These are phyloP conservation scores for Himalopsyche phryganea DNA, from an alignment of 1,140 invertebrate species.

Conservation along the genomic window DNA sequence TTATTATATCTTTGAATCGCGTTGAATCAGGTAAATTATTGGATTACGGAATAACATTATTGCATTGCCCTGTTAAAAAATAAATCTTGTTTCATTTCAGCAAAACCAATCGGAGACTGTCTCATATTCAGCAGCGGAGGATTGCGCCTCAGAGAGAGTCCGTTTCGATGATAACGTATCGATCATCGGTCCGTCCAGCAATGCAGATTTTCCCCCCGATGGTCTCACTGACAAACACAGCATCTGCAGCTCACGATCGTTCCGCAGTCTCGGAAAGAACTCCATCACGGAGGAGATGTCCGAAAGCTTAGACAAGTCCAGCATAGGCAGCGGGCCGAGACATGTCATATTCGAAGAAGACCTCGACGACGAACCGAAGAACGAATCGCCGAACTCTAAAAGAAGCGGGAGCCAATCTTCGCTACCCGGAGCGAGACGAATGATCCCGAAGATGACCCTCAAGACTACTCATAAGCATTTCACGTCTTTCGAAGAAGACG, in stretches of 20 bases:
- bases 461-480: slow-evolving; percentile 32
- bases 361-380: slow-evolving; percentile 25
- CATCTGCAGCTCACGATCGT: slow-evolving; percentile 32
- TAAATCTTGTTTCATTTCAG: slow-evolving; percentile 24
- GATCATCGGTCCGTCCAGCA: slow-evolving; percentile 27
- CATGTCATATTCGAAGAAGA: slow-evolving; percentile 33
- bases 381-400: slow-evolving; percentile 28
- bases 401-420: slow-evolving; percentile 32
- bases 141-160: slow-evolving; percentile 58
- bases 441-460: slow-evolving; percentile 27
- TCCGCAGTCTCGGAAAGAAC: slow-evolving; percentile 30
- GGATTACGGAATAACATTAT: too few species aligned
- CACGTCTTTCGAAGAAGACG: slow-evolving; percentile 33
- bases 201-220: slow-evolving; percentile 28
- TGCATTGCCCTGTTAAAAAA: too few species aligned
- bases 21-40: too few species aligned
- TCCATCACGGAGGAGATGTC: slow-evolving; percentile 32
- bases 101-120: slow-evolving; percentile 33
- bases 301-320: slow-evolving; percentile 31
- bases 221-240: slow-evolving; percentile 29
- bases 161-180: slow-evolving; percentile 57
- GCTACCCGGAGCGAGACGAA: slow-evolving; percentile 14
- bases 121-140: slow-evolving; percentile 44
- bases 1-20: too few species aligned
- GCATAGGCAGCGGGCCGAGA: slow-evolving; percentile 31